Evolutionary conservation across 1,140 invertebrate species (phyloP).

Genomic region (Dendroctonus ponderosae): DNA sequence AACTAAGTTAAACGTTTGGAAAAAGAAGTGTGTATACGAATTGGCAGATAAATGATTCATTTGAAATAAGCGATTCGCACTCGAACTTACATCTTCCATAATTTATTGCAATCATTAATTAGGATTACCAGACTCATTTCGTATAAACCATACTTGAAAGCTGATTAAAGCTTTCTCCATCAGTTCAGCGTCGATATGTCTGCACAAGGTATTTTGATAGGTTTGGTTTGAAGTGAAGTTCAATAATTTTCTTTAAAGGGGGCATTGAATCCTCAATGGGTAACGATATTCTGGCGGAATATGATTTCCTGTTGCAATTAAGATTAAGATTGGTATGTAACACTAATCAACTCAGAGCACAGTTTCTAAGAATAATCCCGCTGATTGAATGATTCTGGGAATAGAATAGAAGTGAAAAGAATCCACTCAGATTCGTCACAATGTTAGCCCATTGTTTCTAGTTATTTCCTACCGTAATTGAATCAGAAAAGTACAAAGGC

Average conservation of each 20-base stretch:
- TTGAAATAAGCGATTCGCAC: too few species aligned
- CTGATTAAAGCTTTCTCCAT: conserved; percentile 2
- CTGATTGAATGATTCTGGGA: neutral
- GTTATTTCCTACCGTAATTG: conserved; percentile 8
- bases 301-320: conserved; percentile 29
- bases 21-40: too few species aligned
- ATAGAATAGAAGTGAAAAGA: neutral
- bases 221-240: conserved; percentile 26
- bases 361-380: too few species aligned
- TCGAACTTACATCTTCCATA: too few species aligned
- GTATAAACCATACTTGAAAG: too few species aligned
- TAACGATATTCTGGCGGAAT: conserved; percentile 25
- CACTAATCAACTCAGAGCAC: too few species aligned
- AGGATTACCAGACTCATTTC: too few species aligned
- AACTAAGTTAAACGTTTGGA: too few species aligned
- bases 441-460: conserved; percentile 4
- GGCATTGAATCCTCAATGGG: conserved; percentile 34
- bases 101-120: too few species aligned
- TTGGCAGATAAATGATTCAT: too few species aligned
- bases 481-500: conserved; percentile 14
- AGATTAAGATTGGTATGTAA: conserved; percentile 11
- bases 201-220: conserved; percentile 31
- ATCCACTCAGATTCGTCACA: neutral
- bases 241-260: conserved; percentile 34
- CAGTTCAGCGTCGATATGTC: conserved; percentile 10